Percentiles rank a stretch among this genome's conserved stretches.
Evolutionary conservation across 2,113 vertebrate species (phyloP).

Genomic region (Struthidea cinerea): DNA sequence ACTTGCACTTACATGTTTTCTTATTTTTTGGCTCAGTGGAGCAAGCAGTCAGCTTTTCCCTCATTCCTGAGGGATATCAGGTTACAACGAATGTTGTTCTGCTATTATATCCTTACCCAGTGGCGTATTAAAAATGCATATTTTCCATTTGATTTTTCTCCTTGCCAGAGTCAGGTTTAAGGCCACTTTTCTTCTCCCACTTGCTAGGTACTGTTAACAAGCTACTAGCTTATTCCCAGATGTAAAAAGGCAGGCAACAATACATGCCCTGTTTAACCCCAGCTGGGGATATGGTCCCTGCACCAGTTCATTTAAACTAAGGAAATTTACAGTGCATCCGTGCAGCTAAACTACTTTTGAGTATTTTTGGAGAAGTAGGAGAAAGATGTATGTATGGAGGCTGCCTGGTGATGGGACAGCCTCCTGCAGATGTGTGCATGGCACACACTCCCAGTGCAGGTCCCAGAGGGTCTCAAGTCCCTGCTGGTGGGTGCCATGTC

Average conservation of each 20-base stretch:
- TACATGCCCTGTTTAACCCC: not conserved
- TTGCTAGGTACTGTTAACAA: constrained; percentile 16
- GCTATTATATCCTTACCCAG: not conserved
- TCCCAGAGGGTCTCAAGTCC: not conserved
- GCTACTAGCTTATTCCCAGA: not conserved
- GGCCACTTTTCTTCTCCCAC: constrained; percentile 17
- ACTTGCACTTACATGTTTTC: constrained; percentile 52
- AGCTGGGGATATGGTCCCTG: not conserved
- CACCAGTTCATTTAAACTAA: not conserved
- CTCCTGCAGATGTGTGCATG: not conserved
- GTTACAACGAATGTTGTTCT: constrained; percentile 44
- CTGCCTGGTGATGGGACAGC: not conserved
- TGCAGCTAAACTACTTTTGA: not conserved
- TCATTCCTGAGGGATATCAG: constrained; percentile 57
- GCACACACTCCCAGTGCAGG: not conserved
- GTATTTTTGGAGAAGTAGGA: not conserved
- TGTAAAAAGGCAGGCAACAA: not conserved
- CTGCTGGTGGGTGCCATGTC: not conserved
- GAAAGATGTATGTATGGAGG: not conserved
- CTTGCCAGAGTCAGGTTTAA: not conserved
- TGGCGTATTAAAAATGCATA: constrained; percentile 37
- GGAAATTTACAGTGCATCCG: not conserved
- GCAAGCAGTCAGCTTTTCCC: constrained; percentile 61
- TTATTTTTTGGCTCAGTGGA: constrained; percentile 39
- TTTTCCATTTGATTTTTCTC: constrained; percentile 53